These are phyloP conservation scores for Euclidia mi DNA, from an alignment of 2,888 invertebrate species.

Conservation along the genomic window DNA sequence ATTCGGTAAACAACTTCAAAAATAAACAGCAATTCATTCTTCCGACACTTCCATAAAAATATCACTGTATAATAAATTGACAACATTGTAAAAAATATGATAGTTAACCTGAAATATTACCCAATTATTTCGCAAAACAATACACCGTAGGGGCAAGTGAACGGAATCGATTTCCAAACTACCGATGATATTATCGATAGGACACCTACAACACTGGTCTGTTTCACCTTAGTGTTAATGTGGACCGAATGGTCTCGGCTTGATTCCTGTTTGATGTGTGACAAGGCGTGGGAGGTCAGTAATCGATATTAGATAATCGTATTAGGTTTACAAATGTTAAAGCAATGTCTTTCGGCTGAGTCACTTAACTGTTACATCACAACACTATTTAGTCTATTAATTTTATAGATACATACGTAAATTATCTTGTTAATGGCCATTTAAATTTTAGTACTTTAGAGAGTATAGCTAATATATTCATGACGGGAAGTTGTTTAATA, in stretches of 20 bases:
- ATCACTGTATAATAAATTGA: neutral
- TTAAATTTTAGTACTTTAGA: neutral
- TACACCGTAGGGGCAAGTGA: constrained; percentile 59
- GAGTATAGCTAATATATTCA: too few species aligned
- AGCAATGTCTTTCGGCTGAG: constrained; percentile 72
- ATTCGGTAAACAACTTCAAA: too few species aligned
- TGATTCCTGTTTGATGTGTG: constrained; percentile 67
- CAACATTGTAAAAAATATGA: constrained; percentile 4
- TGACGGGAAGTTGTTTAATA: too few species aligned
- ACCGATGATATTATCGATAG: constrained; percentile 65
- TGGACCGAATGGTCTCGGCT: constrained; percentile 31
- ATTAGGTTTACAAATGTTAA: constrained; percentile 79
- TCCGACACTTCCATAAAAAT: neutral
- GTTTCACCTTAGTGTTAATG: constrained; percentile 59
- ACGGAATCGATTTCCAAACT: constrained; percentile 62
- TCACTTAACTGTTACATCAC: constrained; percentile 72
- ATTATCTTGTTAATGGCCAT: constrained; percentile 14
- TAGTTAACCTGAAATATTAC: constrained; percentile 37
- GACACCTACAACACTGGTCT: constrained; percentile 66
- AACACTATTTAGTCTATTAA: constrained; percentile 30
- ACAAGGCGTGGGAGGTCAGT: constrained; percentile 78
- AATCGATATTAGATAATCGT: constrained; percentile 86
- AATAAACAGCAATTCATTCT: too few species aligned
- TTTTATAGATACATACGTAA: constrained; percentile 33
- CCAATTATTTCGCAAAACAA: constrained; percentile 61